phyloP scores from a whole-genome alignment of 2,888 invertebrate species.

The Euclidia mi region DNA sequence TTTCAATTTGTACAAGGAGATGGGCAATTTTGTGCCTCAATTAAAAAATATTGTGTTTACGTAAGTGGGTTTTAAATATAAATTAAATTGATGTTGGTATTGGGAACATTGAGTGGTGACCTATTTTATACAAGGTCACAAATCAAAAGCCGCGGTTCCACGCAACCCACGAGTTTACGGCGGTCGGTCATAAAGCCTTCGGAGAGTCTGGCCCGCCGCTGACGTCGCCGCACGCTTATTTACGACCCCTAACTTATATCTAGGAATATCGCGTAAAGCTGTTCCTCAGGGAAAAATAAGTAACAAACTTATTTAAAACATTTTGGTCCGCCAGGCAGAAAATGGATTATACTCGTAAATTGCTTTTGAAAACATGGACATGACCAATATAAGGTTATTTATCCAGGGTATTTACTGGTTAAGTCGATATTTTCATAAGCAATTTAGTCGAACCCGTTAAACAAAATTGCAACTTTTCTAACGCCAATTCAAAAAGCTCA shows the following conservation, averaged over 20 bases:
- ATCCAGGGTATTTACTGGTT: too few species aligned
- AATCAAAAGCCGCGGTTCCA: conserved; percentile 56
- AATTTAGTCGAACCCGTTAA: neutral
- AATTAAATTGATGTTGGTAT: conserved; percentile 39
- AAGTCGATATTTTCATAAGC: neutral
- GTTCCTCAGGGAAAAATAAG: conserved; percentile 42
- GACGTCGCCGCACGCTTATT: conserved; percentile 65
- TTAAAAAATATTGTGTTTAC: conserved; percentile 28
- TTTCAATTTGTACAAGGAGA: neutral
- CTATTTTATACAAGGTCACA: conserved; percentile 56
- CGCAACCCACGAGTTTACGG: conserved; percentile 56
- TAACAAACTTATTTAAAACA: conserved; percentile 5
- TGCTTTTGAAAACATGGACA: too few species aligned
- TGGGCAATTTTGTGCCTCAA: conserved; percentile 11
- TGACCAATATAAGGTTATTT: too few species aligned
- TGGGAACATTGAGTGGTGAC: conserved; percentile 45
- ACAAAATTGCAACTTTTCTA: neutral
- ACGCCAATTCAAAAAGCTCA: neutral
- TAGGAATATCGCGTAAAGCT: conserved; percentile 59
- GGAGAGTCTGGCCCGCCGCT: conserved; percentile 60
- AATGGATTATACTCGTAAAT: conserved; percentile 1
- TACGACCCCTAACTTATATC: conserved; percentile 70
- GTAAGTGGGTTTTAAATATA: conserved; percentile 16
- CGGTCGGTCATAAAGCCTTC: conserved; percentile 62
- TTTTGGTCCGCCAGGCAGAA: neutral